phyloP scores from a whole-genome alignment of 1,140 invertebrate species.

The Charaxes varanes region DNA sequence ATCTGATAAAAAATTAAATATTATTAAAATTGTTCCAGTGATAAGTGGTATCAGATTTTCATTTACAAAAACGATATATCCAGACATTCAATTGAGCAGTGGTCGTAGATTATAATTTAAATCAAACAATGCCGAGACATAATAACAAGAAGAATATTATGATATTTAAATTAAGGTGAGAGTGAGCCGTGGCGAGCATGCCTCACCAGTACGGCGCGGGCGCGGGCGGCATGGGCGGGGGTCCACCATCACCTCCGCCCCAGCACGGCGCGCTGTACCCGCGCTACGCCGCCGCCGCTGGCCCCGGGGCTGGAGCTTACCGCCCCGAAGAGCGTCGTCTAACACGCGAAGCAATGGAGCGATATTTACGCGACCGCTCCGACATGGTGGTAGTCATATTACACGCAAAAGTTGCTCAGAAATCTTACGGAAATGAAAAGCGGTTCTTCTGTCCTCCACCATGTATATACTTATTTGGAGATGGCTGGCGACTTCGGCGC shows the following conservation, averaged over 20 bases:
- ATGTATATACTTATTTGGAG: conserved; percentile 98
- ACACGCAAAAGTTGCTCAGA: conserved; percentile 99
- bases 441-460: conserved; percentile 99
- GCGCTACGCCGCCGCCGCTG: conserved; percentile 64
- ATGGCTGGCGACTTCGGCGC: conserved; percentile 96
- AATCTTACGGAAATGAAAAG: conserved; percentile 99
- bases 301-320: conserved; percentile 77
- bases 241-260: conserved; percentile 68
- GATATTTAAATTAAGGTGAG: conserved; percentile 39
- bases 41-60: too few relatives aligned
- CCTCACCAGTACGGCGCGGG: conserved; percentile 85
- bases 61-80: too few relatives aligned
- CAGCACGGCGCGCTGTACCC: conserved; percentile 68
- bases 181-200: conserved; percentile 76
- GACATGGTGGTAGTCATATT: conserved; percentile 98
- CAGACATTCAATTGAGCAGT: too few relatives aligned
- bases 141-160: conserved; percentile 25
- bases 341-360: conserved; percentile 96
- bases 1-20: not conserved
- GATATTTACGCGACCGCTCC: conserved; percentile 93
- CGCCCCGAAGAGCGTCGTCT: conserved; percentile 88
- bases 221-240: conserved; percentile 80
- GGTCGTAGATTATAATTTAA: conserved; percentile 26
- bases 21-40: not conserved
- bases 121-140: conserved; percentile 19